Percentiles rank a stretch among this genome's conserved stretches.
phyloP scores from a whole-genome alignment of 2,797 vertebrate genomes.

The Sebastes taczanowskii region DNA sequence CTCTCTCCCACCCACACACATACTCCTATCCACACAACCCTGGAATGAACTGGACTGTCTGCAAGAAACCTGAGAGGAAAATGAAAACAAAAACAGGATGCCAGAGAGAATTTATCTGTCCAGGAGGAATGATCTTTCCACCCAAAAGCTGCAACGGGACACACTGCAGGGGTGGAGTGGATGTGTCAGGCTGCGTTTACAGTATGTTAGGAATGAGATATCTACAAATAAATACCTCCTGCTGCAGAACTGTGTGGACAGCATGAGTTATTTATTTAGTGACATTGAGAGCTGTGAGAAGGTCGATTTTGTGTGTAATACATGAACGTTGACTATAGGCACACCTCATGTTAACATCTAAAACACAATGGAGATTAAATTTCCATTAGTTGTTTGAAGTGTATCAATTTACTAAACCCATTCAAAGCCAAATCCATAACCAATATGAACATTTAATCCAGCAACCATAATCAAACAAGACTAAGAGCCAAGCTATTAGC shows the following conservation, averaged over 20 bases:
- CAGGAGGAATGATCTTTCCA: constrained; percentile 66
- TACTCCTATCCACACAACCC: constrained; percentile 1
- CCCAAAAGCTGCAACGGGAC: constrained; percentile 28
- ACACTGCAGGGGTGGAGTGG: constrained; percentile 13
- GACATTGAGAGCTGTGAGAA: neutral
- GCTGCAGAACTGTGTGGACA: neutral
- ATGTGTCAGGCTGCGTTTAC: constrained; percentile 23
- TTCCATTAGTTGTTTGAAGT: neutral
- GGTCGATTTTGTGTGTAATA: neutral
- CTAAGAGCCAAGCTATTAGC: neutral
- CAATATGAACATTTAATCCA: neutral
- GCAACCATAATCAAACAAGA: neutral
- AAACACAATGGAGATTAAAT: neutral
- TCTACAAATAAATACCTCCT: constrained; percentile 7
- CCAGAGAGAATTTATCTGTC: constrained; percentile 68
- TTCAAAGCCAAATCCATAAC: neutral
- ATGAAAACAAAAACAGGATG: constrained; percentile 83
- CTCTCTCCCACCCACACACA: neutral
- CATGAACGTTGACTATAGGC: neutral
- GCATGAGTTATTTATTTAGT: constrained; percentile 6
- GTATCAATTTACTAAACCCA: neutral
- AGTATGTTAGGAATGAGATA: constrained; percentile 42
- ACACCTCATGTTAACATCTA: neutral
- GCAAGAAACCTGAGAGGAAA: constrained; percentile 64
- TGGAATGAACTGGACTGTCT: constrained; percentile 50